phyloP scores from a whole-genome alignment of 2,888 invertebrate genomes.

The Halictus quadricinctus region DNA sequence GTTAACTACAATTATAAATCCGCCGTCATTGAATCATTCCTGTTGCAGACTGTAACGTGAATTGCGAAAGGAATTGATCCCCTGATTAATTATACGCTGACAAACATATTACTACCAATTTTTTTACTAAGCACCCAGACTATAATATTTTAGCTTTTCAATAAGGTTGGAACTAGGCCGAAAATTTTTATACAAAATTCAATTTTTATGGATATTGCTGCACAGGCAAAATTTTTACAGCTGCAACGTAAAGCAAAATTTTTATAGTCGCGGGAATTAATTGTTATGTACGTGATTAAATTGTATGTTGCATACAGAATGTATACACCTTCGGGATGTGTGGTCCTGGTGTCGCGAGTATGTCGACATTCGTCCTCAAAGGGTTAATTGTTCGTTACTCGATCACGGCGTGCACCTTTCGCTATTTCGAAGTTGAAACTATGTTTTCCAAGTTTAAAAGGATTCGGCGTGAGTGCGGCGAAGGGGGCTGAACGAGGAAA shows the following conservation, averaged over 20 bases:
- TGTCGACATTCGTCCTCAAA: background rate
- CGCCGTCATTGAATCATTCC: background rate
- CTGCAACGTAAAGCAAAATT: too few species aligned
- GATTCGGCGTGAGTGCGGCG: background rate
- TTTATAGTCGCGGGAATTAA: too few species aligned
- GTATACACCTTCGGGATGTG: background rate
- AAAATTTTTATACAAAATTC: background rate
- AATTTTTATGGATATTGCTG: background rate
- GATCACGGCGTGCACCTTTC: background rate
- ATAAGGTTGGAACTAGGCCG: background rate
- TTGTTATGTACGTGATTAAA: too few species aligned
- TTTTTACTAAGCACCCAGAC: background rate
- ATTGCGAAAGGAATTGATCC: background rate
- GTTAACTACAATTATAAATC: background rate
- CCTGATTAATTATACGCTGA: background rate
- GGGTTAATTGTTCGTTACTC: background rate
- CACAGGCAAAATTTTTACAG: too few species aligned
- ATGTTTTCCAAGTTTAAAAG: slow-evolving; percentile 41
- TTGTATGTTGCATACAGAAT: background rate
- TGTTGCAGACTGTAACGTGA: background rate
- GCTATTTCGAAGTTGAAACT: slow-evolving; percentile 19
- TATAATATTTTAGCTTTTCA: background rate
- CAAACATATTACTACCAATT: background rate
- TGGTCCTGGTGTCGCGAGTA: background rate
- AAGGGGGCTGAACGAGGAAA: background rate